Evolutionary conservation across 2,113 vertebrate species (phyloP).

Genomic region (Spizaetus ornatus): DNA sequence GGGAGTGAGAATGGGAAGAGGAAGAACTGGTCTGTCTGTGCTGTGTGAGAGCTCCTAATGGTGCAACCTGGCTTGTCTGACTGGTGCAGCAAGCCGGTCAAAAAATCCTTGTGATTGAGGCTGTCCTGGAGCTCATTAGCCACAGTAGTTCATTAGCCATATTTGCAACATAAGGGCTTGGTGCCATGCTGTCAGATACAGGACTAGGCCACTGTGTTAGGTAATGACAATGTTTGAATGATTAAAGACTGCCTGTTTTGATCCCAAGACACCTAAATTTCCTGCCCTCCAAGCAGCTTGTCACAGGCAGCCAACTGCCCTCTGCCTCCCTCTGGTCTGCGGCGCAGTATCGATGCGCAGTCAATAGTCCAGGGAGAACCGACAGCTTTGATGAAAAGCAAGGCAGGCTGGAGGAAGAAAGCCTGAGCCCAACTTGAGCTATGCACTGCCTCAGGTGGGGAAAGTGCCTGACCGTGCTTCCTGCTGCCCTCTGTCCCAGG

Average conservation of each 20-base stretch:
- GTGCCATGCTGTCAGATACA: neutral
- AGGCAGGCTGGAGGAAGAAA: neutral
- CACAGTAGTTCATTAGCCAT: neutral
- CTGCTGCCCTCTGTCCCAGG: neutral
- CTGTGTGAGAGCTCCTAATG: neutral
- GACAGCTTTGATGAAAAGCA: neutral
- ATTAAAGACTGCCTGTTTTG: neutral
- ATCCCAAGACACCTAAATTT: neutral
- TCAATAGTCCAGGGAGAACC: neutral
- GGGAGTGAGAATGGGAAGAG: fast-evolving
- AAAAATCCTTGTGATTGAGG: neutral
- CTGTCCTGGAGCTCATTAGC: neutral
- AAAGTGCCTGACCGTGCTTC: neutral
- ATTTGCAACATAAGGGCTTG: fast-evolving
- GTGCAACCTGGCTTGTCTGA: neutral
- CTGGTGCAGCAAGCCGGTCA: neutral
- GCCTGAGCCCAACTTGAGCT: fast-evolving
- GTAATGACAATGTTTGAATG: neutral
- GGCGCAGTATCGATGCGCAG: fast-evolving
- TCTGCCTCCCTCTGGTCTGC: neutral
- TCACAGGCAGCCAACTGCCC: neutral
- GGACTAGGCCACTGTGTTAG: neutral
- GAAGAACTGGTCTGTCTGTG: neutral
- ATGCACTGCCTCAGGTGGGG: neutral
- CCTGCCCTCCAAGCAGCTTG: neutral